phyloP scores from a whole-genome alignment of 1,140 invertebrate genomes.

The Nebria ingens region DNA sequence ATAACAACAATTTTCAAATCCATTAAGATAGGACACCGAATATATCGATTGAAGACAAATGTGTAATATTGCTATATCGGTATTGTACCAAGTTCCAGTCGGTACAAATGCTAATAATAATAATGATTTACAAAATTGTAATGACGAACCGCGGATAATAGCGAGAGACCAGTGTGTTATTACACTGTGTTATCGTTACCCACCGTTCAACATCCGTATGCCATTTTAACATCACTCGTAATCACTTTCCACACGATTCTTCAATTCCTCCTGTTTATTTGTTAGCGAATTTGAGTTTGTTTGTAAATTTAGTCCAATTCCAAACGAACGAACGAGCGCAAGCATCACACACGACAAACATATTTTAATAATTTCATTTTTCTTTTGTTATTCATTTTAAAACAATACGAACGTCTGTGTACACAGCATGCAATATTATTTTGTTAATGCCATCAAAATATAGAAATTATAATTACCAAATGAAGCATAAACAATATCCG shows the following conservation, averaged over 20 bases:
- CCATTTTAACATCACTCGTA: constrained; percentile 24
- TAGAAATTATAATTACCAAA: too few relatives aligned
- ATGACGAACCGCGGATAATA: background rate
- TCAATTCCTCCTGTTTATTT: constrained; percentile 32
- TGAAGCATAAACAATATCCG: too few relatives aligned
- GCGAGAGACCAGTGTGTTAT: background rate
- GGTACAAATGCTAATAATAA: too few relatives aligned
- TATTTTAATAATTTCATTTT: constrained; percentile 3
- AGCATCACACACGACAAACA: constrained; percentile 21
- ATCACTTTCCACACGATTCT: constrained; percentile 32
- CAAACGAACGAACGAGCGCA: constrained; percentile 20
- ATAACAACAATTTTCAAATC: too few relatives aligned
- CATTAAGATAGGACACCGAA: too few relatives aligned
- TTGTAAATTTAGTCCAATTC: constrained; percentile 4
- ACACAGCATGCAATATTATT: constrained; percentile 26
- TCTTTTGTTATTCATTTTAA: background rate
- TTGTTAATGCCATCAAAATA: too few relatives aligned
- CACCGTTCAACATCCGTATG: background rate
- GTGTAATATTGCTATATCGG: too few relatives aligned
- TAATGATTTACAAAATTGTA: too few relatives aligned
- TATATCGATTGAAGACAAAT: too few relatives aligned
- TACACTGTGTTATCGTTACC: background rate
- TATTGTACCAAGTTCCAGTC: too few relatives aligned
- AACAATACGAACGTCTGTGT: constrained; percentile 26
- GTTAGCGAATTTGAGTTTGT: too few relatives aligned